These are phyloP conservation scores for Thamnophis sirtalis DNA, from an alignment of 2,113 vertebrate species.

Conservation along the genomic window DNA sequence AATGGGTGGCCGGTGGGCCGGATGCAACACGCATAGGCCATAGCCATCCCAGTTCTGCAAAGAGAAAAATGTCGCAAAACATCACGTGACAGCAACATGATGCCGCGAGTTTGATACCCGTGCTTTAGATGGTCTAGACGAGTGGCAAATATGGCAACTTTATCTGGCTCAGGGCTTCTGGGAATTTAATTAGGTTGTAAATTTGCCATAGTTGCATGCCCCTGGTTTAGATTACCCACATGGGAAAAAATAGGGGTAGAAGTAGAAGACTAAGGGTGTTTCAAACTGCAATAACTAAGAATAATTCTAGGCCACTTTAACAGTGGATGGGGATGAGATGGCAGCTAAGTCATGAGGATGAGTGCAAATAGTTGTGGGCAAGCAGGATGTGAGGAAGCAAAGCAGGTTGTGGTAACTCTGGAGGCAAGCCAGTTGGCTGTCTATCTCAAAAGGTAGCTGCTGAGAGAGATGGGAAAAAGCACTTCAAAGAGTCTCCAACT, in stretches of 20 bases:
- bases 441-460: neutral
- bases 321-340: neutral
- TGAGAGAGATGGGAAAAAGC: neutral
- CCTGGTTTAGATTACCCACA: neutral
- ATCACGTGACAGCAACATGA: neutral
- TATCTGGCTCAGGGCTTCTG: neutral
- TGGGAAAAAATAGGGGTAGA: neutral
- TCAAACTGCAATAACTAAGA: neutral
- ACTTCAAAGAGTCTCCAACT: neutral
- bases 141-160: neutral
- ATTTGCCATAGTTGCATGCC: neutral
- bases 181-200: neutral
- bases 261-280: neutral
- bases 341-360: neutral
- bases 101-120: neutral
- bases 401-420: neutral
- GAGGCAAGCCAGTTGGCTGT: neutral
- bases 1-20: accelerated
- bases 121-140: neutral
- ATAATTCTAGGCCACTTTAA: neutral
- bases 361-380: neutral
- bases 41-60: too few species aligned
- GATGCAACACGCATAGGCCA: neutral
- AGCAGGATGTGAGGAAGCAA: neutral
- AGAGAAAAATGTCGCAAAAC: too few species aligned